Conservation (phyloP, 2,113 vertebrate genomes). For the Semnopithecus entellus region DNA sequence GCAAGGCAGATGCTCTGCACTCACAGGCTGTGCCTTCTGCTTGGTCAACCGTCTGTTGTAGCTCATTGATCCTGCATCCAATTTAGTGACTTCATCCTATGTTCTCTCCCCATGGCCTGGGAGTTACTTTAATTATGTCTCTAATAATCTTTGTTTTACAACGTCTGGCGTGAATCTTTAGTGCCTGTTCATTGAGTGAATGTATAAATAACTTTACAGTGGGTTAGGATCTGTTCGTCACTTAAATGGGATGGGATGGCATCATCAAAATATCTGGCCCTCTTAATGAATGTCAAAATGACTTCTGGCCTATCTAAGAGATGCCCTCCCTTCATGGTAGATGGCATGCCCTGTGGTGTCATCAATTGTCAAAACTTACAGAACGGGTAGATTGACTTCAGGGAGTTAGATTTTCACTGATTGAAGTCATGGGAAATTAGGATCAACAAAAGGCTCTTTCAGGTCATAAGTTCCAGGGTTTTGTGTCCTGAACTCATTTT, state of each 20-base stretch:
- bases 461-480: neutral
- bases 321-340: fast-evolving
- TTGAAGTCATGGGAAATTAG: neutral
- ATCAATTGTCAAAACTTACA: neutral
- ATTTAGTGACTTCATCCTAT: fast-evolving
- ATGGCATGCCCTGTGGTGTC: fast-evolving
- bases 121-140: neutral
- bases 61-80: fast-evolving
- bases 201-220: fast-evolving
- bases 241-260: neutral
- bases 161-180: neutral
- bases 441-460: neutral
- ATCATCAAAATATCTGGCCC: neutral
- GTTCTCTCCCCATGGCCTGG: neutral
- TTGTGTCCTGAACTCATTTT: neutral
- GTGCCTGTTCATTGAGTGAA: fast-evolving
- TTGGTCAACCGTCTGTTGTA: fast-evolving
- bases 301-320: neutral
- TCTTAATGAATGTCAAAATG: neutral
- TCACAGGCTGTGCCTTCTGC: too few species aligned
- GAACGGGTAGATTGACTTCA: neutral
- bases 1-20: neutral
- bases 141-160: neutral
- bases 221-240: neutral
- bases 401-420: fast-evolving